A percentile compares a stretch with the other conserved stretches of the same genome.
These are phyloP conservation scores for Cephus rjabovi DNA, from an alignment of 2,888 invertebrate genomes.

Conservation along the genomic window DNA sequence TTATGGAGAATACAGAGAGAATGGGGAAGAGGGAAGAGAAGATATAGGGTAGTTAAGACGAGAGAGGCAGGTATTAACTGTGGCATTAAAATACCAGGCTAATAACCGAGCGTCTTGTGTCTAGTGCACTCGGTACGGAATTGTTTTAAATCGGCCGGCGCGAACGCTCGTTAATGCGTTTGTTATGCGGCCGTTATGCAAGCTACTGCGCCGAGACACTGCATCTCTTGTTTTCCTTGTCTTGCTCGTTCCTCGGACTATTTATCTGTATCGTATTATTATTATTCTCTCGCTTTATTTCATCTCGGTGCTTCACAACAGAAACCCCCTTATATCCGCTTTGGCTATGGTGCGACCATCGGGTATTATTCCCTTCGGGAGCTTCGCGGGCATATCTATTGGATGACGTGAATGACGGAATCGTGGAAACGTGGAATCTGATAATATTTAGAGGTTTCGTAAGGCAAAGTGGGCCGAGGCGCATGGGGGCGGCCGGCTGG, in stretches of 20 bases:
- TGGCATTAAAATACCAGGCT: conserved; percentile 47
- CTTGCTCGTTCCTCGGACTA: background rate
- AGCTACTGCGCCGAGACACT: background rate
- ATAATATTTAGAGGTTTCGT: conserved; percentile 54
- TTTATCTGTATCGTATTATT: background rate
- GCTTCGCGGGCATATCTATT: too few relatives aligned
- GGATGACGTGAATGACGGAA: too few relatives aligned
- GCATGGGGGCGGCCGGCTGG: conserved; percentile 33
- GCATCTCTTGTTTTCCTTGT: too few relatives aligned
- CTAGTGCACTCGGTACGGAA: conserved; percentile 8
- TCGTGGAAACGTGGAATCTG: conserved; percentile 37
- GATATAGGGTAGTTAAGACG: too few relatives aligned
- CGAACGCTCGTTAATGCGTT: conserved; percentile 3
- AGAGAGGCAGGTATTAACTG: conserved; percentile 18
- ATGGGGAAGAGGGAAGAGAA: too few relatives aligned
- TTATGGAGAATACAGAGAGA: too few relatives aligned
- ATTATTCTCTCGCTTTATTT: background rate
- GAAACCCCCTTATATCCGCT: too few relatives aligned
- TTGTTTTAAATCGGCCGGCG: conserved; percentile 15
- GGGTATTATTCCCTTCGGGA: too few relatives aligned
- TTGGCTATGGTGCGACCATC: too few relatives aligned
- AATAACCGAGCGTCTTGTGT: conserved; percentile 29
- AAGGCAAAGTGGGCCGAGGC: conserved; percentile 45
- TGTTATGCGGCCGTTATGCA: background rate
- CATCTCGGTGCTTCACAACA: background rate